phyloP scores from a whole-genome alignment of 2,113 vertebrate genomes.

The Gymnocephalus cernua region DNA sequence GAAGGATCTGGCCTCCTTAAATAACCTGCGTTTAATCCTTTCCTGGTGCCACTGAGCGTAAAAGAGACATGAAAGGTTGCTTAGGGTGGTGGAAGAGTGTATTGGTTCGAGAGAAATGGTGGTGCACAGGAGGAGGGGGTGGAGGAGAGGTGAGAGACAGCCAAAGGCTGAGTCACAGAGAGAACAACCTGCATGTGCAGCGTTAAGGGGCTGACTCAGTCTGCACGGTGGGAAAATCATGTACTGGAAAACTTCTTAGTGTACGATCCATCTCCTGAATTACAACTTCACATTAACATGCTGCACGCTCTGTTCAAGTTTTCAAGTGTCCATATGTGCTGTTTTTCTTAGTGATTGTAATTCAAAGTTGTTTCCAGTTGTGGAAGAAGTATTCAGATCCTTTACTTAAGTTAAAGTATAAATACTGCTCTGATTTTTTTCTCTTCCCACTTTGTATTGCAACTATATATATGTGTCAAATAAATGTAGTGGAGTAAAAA shows the following conservation, averaged over 20 bases:
- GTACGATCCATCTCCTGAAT: conserved; percentile 19
- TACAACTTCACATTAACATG: background rate
- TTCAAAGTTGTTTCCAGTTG: no score
- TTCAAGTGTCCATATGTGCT: background rate
- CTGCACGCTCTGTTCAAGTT: background rate
- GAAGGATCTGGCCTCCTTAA: conserved; percentile 42
- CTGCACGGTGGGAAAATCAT: conserved; percentile 27
- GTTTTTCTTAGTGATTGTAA: background rate
- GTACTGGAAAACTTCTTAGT: conserved; percentile 48
- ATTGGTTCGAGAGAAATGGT: background rate
- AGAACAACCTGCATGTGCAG: conserved; percentile 58
- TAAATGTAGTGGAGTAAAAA: background rate
- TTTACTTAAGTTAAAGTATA: no score
- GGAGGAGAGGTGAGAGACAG: background rate
- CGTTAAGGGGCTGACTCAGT: conserved; percentile 65
- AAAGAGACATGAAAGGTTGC: background rate
- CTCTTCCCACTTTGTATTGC: background rate
- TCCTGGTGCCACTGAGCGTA: background rate
- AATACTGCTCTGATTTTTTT: no score
- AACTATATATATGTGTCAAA: background rate
- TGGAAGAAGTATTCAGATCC: no score
- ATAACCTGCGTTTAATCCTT: conserved; percentile 50
- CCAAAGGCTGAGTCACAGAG: conserved; percentile 32
- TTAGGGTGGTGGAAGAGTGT: background rate
- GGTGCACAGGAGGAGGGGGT: background rate